These are phyloP conservation scores for Halocynthia roretzi DNA, from an alignment of 23 tunicate genomes.

Conservation along the genomic window DNA sequence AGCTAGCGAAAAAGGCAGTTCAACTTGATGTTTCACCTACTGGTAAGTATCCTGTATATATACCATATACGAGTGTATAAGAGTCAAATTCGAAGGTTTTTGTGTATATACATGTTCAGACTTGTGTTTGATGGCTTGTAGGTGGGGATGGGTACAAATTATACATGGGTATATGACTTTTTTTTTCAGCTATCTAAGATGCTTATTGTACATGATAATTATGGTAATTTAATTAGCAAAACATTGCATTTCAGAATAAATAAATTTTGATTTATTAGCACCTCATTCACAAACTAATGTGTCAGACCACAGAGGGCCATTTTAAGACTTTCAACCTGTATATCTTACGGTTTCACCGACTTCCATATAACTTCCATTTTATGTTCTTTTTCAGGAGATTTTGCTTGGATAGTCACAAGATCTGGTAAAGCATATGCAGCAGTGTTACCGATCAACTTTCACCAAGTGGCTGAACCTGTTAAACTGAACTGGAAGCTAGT, in stretches of 20 bases:
- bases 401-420: slow-evolving; percentile 41
- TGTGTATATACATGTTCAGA: too few species aligned
- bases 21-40: slow-evolving; percentile 39
- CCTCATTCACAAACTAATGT: neutral
- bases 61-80: neutral
- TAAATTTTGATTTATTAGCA: too few species aligned
- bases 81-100: too few species aligned
- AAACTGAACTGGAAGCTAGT: slow-evolving; percentile 26
- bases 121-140: too few species aligned
- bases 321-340: neutral
- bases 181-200: too few species aligned
- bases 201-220: too few species aligned
- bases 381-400: slow-evolving; percentile 36
- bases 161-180: too few species aligned
- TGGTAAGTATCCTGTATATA: slow-evolving; percentile 9
- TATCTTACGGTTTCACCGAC: neutral
- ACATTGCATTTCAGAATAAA: too few species aligned
- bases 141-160: too few species aligned
- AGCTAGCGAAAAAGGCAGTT: slow-evolving; percentile 21
- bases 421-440: slow-evolving; percentile 44
- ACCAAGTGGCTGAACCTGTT: neutral
- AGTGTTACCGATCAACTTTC: slow-evolving; percentile 13
- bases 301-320: neutral
- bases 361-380: neutral
- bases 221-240: too few species aligned